Conservation (phyloP, 1,140 invertebrate genomes). For the Plectrocnemia conspersa region DNA sequence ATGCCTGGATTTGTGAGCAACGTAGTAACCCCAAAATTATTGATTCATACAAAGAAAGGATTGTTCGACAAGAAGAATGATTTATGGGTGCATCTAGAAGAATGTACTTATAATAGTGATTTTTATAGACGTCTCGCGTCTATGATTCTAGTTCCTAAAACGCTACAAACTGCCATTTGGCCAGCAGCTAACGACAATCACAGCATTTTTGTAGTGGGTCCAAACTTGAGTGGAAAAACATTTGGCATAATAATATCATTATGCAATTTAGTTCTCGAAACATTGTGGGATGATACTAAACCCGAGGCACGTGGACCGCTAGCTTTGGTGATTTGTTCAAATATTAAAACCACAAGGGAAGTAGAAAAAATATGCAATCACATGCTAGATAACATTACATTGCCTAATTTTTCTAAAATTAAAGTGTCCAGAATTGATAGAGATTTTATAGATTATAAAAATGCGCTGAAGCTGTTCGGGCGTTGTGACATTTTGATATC, state of each 20-base stretch:
- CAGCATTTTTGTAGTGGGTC: background rate
- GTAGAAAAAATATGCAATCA: background rate
- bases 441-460: background rate
- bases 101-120: background rate
- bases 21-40: background rate
- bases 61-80: background rate
- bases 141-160: background rate
- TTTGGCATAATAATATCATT: background rate
- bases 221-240: slow-evolving; percentile 5
- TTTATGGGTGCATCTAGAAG: background rate
- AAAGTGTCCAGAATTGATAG: background rate
- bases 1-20: too few species aligned
- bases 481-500: slow-evolving; percentile 10
- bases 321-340: background rate
- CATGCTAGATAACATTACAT: background rate
- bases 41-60: background rate
- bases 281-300: background rate
- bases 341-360: background rate
- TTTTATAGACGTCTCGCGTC: too few species aligned
- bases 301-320: background rate
- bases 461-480: background rate
- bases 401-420: background rate
- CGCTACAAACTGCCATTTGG: background rate
- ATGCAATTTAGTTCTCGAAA: background rate
- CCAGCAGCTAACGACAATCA: background rate